These are phyloP conservation scores for Zootermopsis nevadensis DNA, from an alignment of 2,888 invertebrate genomes.

Conservation along the genomic window DNA sequence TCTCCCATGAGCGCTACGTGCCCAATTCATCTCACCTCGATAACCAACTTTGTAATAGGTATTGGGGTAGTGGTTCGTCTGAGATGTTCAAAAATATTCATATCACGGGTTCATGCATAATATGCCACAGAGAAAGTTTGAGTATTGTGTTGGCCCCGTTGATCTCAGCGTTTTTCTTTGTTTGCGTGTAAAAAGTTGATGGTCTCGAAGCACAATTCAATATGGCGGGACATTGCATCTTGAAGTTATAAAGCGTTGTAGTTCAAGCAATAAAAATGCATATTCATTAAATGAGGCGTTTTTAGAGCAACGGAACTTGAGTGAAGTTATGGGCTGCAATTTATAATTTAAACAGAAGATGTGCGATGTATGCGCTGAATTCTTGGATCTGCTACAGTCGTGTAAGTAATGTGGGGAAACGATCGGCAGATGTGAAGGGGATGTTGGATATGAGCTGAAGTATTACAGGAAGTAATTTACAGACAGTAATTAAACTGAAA, in stretches of 20 bases:
- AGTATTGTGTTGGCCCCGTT: neutral
- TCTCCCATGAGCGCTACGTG: too few species aligned
- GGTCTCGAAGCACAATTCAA: constrained; percentile 38
- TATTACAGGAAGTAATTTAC: too few species aligned
- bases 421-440: neutral
- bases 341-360: constrained; percentile 62
- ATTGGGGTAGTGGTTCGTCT: too few species aligned
- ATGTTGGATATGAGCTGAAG: neutral
- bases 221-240: constrained; percentile 42
- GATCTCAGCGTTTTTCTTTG: constrained; percentile 1
- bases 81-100: neutral
- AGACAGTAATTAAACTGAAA: too few species aligned
- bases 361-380: constrained; percentile 96
- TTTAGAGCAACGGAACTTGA: neutral
- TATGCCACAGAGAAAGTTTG: neutral
- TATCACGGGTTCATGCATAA: neutral
- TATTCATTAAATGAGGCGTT: neutral
- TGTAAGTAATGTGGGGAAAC: constrained; percentile 69
- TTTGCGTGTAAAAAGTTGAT: constrained; percentile 29
- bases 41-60: too few species aligned
- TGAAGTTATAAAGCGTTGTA: neutral
- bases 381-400: constrained; percentile 88
- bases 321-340: constrained; percentile 1
- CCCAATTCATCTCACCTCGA: too few species aligned
- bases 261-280: neutral